A percentile compares a stretch with the other conserved stretches of the same genome.
phyloP scores from a whole-genome alignment of 2,113 vertebrate genomes.

The Pedetes capensis region DNA sequence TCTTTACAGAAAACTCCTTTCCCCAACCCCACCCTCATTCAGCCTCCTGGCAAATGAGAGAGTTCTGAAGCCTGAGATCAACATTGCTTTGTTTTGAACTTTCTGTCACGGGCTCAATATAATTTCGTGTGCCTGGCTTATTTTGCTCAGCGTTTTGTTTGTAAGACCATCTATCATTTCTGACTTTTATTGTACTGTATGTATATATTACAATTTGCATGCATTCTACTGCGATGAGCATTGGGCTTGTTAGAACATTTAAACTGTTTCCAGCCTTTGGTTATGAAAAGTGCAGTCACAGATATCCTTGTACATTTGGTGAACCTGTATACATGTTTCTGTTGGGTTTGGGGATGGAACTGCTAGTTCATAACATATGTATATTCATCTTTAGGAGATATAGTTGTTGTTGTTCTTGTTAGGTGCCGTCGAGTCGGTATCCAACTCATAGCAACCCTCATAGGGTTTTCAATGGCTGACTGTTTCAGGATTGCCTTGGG shows the following conservation, averaged over 20 bases:
- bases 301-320: not conserved
- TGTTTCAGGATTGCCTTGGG: too few species aligned
- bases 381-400: not conserved
- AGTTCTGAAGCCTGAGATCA: not conserved
- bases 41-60: not conserved
- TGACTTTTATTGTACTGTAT: not conserved
- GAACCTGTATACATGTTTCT: not conserved
- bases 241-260: not conserved
- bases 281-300: not conserved
- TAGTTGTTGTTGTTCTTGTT: too few species aligned
- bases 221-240: not conserved
- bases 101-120: not conserved
- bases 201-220: not conserved
- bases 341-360: not conserved
- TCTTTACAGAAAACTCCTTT: not conserved
- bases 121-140: not conserved
- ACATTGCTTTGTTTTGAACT: not conserved
- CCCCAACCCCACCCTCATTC: not conserved
- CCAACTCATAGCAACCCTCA: too few species aligned
- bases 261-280: not conserved
- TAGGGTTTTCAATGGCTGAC: too few species aligned
- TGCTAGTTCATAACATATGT: not conserved
- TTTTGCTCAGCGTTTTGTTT: not conserved
- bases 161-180: not conserved
- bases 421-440: too few species aligned